Base-by-base conservation (phyloP, 2,113 vertebrate species). In the Antennarius striatus region DNA sequence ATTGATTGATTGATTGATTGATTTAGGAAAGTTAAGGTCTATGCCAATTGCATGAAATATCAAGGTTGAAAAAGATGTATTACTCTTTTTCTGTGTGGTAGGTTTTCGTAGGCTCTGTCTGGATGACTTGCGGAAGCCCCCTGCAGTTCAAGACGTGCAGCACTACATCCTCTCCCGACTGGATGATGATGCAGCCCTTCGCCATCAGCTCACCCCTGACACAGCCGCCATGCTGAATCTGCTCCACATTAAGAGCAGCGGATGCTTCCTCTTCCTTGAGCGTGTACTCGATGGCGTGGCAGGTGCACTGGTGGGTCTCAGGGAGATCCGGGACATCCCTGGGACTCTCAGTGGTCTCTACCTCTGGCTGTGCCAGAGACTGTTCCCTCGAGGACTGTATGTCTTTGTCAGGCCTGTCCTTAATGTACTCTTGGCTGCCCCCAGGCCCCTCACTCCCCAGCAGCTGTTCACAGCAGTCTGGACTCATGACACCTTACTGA, bases 261-360 rank as follows among this genome's bases (percentile, higher is more conserved):
- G 94, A 40, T 95, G 94, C 84, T 90, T 95, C 61, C 91, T 95
- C 9, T 95, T 93, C 80, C 86, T 95, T 29, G 89, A 95, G 76
- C 88, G 90, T 5, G 93, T 95, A 39, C 73, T 95, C 63, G 93
- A 95, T 5, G 92, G 93, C 0, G 92, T 94, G 22, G 86, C 89
- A 0, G 89, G 76, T 1, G 87, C 85, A 1, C 77, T 93, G 39
- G 83, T 94, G 53, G 84, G 90, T 9, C 83, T 94, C 6, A 68
- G 93, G 5, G 93, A 95, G 79, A 92, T 93, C 53, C 83, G 93
- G 4, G 93, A 95, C 77, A 94, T 95, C 61, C 94, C 94, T 0
- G 93, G 94, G 28, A 95, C 93, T 3, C 87, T 95, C 6, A 92
- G 91, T 2, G 93, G 94, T 1, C 93, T 95, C 32, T 95, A 94